Base-by-base conservation (phyloP, 2,888 invertebrate genomes). In the Macaria notata region DNA sequence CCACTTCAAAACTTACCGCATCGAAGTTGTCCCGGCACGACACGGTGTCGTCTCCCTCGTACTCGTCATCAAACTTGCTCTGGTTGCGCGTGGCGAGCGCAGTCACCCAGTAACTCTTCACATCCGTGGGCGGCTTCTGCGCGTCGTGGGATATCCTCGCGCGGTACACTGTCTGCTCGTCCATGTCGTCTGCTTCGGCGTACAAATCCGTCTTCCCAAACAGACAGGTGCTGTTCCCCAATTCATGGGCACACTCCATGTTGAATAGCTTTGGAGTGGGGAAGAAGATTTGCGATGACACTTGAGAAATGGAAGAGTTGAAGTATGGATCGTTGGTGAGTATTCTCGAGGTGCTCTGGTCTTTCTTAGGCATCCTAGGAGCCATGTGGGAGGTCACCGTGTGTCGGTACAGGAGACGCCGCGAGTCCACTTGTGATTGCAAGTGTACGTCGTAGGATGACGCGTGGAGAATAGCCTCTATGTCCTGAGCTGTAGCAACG, bases 251-350 rank as follows among this genome's bases (percentile, higher is more conserved):
- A 72, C 91, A 78, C 66, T 83, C 73, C 66, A 88, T 69, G 72
- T 85, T 64, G 78, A 89, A 94, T 9, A 94, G 73, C 31, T 88
- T 86, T 4, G 92, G 88, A 0, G 94, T 89, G 2, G 95, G 95
- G 70, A 95, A 95, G 78, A 93, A 95, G 61, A 93, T 86, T 54
- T 86, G 78, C 42, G 80, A 86, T 0, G 93, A 92, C 4, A 94
- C 72, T 74, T 88, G 92, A 9, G 94, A 87, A 44, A 94, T 86
- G 0, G 93, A 91, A 0, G 92, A 92, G 56, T 91, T 89, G 67
- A 93, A 94, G 58, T 86, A 88, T 9, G 92, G 92, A 64, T 94
- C 92, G 69, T 94, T 94, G 38, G 78, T 88, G 66, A 94, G 73
- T 46, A 89, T 87, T 54, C 93, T 84, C 9, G 92, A 86, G 41